phyloP scores from a whole-genome alignment of 2,797 vertebrate species.

The Distichodus sexfasciatus region DNA sequence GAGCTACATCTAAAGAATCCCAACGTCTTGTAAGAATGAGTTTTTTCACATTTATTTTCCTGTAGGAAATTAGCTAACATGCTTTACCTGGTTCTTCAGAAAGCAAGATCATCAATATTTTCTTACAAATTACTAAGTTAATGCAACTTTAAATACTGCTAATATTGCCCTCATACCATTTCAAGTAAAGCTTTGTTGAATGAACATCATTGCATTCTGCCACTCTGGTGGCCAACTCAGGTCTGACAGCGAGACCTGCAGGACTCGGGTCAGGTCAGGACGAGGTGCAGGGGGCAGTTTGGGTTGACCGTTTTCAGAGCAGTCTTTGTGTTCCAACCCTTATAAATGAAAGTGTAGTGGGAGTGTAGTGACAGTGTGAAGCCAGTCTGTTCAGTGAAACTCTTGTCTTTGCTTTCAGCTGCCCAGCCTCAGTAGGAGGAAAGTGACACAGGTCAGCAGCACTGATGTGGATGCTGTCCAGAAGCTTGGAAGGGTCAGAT shows the following conservation, averaged over 20 bases:
- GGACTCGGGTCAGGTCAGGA: conserved; percentile 4
- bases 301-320: conserved; percentile 10
- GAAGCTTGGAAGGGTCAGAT: not conserved
- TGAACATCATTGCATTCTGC: not conserved
- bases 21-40: no score
- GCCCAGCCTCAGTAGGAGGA: conserved; percentile 14
- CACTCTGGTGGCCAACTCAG: not conserved
- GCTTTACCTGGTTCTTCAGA: no score
- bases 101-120: no score
- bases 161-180: no score
- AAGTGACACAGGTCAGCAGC: conserved; percentile 17
- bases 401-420: conserved; percentile 32
- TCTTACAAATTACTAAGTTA: no score
- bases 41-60: no score
- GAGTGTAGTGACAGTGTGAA: conserved; percentile 12
- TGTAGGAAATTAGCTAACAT: no score
- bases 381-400: conserved; percentile 29
- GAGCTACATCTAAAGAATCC: not conserved
- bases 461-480: not conserved
- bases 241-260: not conserved
- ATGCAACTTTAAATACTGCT: no score
- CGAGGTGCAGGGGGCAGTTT: conserved; percentile 10
- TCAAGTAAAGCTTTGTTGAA: no score
- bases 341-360: conserved; percentile 28
- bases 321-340: conserved; percentile 12